Percentiles rank a stretch among this genome's conserved stretches.
phyloP scores from a whole-genome alignment of 2,797 vertebrate species.

The Sebastolobus altivelis region DNA sequence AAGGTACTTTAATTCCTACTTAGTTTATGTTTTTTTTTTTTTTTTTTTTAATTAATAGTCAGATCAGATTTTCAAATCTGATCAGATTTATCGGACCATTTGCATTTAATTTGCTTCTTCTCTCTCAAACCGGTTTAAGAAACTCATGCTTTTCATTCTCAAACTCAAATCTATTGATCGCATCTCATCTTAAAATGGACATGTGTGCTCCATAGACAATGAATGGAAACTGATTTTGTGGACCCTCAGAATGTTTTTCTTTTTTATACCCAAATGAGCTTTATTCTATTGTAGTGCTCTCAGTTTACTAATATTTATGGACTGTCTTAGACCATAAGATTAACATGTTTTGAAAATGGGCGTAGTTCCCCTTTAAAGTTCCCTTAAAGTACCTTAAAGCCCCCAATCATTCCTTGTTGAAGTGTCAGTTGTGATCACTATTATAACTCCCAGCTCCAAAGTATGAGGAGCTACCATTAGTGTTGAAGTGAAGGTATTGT shows the following conservation, averaged over 20 bases:
- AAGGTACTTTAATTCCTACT: not conserved
- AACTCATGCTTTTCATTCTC: not conserved
- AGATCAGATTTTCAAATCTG: too few species aligned
- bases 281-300: too few species aligned
- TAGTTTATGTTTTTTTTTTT: not conserved
- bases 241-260: too few species aligned
- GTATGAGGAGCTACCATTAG: constrained; percentile 4
- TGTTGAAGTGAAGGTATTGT: constrained; percentile 9
- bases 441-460: not conserved
- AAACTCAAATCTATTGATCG: not conserved
- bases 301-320: too few species aligned
- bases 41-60: not conserved
- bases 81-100: not conserved
- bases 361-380: not conserved
- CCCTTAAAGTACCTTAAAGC: not conserved
- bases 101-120: not conserved
- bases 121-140: not conserved
- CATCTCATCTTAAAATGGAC: not conserved
- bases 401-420: not conserved
- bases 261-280: too few species aligned
- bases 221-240: too few species aligned
- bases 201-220: not conserved
- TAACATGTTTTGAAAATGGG: too few species aligned
- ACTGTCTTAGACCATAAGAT: too few species aligned
- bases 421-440: not conserved